Conservation (phyloP, 2,113 vertebrate genomes). For the Oreochromis niloticus region DNA sequence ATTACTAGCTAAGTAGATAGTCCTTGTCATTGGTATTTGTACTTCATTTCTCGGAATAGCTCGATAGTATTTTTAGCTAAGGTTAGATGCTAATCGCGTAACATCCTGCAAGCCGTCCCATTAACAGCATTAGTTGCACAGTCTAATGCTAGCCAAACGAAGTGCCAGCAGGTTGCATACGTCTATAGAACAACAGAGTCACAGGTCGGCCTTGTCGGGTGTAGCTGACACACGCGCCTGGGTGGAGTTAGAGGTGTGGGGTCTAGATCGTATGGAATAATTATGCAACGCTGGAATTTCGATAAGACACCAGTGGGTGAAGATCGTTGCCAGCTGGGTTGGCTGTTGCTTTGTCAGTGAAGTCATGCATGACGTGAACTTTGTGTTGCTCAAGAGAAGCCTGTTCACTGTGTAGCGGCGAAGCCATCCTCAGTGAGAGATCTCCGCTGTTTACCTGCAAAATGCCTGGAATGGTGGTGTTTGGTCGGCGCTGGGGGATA, state of each 20-base stretch:
- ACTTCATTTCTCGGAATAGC: background rate
- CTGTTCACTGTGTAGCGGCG: background rate
- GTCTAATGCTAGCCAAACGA: background rate
- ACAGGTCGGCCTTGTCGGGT: background rate
- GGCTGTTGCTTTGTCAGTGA: background rate
- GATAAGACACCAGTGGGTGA: background rate
- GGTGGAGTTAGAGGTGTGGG: background rate
- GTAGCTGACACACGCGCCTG: background rate
- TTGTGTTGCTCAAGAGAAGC: background rate
- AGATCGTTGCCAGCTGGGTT: background rate
- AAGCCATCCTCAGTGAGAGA: background rate
- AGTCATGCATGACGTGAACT: slow-evolving; percentile 11
- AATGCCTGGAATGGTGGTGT: slow-evolving; percentile 88
- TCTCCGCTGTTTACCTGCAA: background rate
- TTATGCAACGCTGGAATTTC: background rate
- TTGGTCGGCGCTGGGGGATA: slow-evolving; percentile 90
- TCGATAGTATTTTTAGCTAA: slow-evolving; percentile 5
- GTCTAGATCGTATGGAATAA: background rate
- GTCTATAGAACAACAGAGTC: background rate
- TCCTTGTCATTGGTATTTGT: background rate
- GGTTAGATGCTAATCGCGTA: background rate
- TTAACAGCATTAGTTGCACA: background rate
- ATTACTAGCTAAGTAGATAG: background rate
- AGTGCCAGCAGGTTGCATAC: background rate
- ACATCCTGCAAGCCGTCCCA: background rate